Evolutionary conservation across 2,113 vertebrate species (phyloP), one percentile per base, ranked within the genome.

Genomic region (Dicerorhinus sumatrensis): DNA sequence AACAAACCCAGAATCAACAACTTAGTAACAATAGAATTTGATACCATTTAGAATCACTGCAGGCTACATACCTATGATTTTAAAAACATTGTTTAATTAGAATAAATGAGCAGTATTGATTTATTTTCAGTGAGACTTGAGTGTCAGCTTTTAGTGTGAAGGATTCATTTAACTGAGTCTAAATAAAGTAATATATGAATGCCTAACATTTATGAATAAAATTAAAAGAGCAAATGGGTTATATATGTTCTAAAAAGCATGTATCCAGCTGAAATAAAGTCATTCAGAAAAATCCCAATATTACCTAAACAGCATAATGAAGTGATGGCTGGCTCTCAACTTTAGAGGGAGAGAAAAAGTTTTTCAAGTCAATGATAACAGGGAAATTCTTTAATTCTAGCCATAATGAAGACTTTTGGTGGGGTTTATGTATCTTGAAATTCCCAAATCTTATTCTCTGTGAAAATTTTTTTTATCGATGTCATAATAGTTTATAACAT

Each of bases 1-100:
- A 97, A 96, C 25, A 98, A 97, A 62, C 11, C 3, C 29, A 69
- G 48, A 9, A 73, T 63, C 8, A 91, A 42, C 18, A 67, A 31
- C 33, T 67, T 6, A 42, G 36, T 42, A 82, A 94, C 97, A 97
- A 97, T 83, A 85, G 5, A 82, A 97, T 96, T 93, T 97, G 65
- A 95, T 98, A 88, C 1, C 3, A 97, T 63, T 97, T 97, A 95
- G 31, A 97, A 94, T 73, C 91, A 98, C 60, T 91, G 63, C 94
- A 97, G 79, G 46, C 27, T 42, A 93, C 39, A 92, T 93, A 91
- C 42, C 3, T 81, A 75, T 84, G 91, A 80, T 96, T 90, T 91
- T 92, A n/a, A 93, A 87, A 88, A n/a, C 51, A 85, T 70, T 54
- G 16, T 92, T 76, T 93, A 96, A 94, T 85, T 97, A 95, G 93